A percentile compares a stretch with the other conserved stretches of the same genome.
These are phyloP conservation scores for Sapayoa aenigma DNA, from an alignment of 2,113 vertebrate species.

Conservation along the genomic window DNA sequence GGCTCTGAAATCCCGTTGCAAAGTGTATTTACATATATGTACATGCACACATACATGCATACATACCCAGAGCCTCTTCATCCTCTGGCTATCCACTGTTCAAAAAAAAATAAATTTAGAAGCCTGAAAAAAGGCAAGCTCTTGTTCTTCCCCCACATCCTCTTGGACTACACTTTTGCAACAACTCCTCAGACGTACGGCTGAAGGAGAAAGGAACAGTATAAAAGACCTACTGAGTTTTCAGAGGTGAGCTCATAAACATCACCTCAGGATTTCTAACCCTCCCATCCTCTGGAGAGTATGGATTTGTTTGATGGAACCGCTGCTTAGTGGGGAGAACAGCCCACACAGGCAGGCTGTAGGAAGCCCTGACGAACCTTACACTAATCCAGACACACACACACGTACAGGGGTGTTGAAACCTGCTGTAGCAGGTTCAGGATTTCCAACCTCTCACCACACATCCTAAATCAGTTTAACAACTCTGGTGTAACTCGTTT, in stretches of 20 bases:
- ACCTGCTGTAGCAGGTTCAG: not conserved
- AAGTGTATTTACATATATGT: not conserved
- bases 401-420: fast-evolving
- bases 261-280: not conserved
- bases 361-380: not conserved
- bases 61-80: not conserved
- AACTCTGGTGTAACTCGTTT: not conserved
- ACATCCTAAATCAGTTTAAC: not conserved
- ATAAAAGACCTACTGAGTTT: fast-evolving
- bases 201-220: not conserved
- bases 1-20: not conserved
- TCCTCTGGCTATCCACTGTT: not conserved
- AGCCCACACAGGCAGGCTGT: fast-evolving
- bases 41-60: not conserved
- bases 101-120: not conserved
- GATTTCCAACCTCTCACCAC: not conserved
- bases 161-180: not conserved
- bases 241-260: not conserved
- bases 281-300: not conserved
- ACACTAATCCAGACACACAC: too few relatives aligned
- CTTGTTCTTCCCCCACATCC: not conserved
- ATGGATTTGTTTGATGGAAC: not conserved
- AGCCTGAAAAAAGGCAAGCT: not conserved
- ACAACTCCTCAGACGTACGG: not conserved
- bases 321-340: not conserved